Evolutionary conservation across 1,140 invertebrate genomes (phyloP).

Genomic region (Rhagoletis zephyria): DNA sequence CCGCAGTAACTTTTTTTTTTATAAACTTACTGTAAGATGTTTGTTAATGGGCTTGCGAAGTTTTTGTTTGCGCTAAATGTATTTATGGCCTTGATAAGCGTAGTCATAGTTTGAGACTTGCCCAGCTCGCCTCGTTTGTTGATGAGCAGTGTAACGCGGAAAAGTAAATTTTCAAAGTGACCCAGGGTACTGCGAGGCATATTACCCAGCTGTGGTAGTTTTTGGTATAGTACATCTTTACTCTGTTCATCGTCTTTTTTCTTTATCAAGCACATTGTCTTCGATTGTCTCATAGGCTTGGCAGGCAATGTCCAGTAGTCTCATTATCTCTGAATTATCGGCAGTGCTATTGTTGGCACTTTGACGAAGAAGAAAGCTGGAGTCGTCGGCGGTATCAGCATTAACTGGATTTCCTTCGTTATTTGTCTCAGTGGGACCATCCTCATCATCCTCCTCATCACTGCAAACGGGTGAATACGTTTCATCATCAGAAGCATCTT

Average conservation of each 20-base stretch:
- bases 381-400: too few relatives aligned
- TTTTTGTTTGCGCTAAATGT: too few relatives aligned
- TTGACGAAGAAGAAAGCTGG: too few relatives aligned
- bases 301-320: conserved; percentile 59
- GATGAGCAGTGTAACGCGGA: conserved; percentile 67
- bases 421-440: too few relatives aligned
- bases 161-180: conserved; percentile 70
- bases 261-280: conserved; percentile 52
- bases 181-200: conserved; percentile 54
- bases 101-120: conserved; percentile 68
- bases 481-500: too few relatives aligned
- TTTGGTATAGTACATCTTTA: conserved; percentile 65
- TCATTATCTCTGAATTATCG: conserved; percentile 67
- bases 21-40: conserved; percentile 68
- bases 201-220: conserved; percentile 60
- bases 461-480: too few relatives aligned
- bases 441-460: too few relatives aligned
- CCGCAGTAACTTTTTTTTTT: too few relatives aligned
- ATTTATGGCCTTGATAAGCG: conserved; percentile 63
- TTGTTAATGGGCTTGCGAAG: conserved; percentile 64
- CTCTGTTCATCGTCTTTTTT: conserved; percentile 68
- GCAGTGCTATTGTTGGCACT: neutral
- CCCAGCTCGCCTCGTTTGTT: conserved; percentile 59
- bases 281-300: too few relatives aligned
- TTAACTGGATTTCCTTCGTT: too few relatives aligned